phyloP scores from a whole-genome alignment of 1,140 invertebrate species.

The Globodera ellingtonae region DNA sequence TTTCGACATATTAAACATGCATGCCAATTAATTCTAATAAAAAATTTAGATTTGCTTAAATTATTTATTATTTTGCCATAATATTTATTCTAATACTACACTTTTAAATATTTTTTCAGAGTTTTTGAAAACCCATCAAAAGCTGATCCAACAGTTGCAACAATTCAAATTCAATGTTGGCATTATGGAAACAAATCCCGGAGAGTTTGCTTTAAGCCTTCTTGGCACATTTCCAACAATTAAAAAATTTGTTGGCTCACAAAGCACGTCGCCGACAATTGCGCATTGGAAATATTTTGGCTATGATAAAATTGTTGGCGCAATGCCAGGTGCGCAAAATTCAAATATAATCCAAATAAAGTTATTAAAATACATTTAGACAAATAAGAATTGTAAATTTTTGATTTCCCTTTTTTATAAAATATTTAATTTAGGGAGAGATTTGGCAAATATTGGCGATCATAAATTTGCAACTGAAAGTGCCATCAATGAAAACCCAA shows the following conservation, averaged over 20 bases:
- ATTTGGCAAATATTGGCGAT: background rate
- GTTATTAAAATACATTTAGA: no score
- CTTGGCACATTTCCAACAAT: background rate
- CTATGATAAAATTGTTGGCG: background rate
- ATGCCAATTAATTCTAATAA: no score
- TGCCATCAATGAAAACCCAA: background rate
- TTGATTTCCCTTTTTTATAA: background rate
- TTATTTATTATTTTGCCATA: no score
- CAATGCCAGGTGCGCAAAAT: background rate
- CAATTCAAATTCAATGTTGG: background rate
- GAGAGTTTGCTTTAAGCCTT: background rate
- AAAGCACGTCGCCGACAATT: background rate
- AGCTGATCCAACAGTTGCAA: background rate
- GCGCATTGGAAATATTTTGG: slow-evolving; percentile 1
- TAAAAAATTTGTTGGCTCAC: background rate
- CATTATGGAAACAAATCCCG: background rate
- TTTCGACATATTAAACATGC: no score
- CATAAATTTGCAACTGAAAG: background rate
- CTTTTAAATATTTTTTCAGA: background rate
- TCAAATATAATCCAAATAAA: no score
- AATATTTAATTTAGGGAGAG: background rate
- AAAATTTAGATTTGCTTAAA: no score
- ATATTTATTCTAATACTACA: background rate
- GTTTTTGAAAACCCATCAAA: background rate
- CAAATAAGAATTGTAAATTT: background rate